These are phyloP conservation scores for Lampropteryx suffumata DNA, from an alignment of 2,888 invertebrate genomes.

Conservation along the genomic window DNA sequence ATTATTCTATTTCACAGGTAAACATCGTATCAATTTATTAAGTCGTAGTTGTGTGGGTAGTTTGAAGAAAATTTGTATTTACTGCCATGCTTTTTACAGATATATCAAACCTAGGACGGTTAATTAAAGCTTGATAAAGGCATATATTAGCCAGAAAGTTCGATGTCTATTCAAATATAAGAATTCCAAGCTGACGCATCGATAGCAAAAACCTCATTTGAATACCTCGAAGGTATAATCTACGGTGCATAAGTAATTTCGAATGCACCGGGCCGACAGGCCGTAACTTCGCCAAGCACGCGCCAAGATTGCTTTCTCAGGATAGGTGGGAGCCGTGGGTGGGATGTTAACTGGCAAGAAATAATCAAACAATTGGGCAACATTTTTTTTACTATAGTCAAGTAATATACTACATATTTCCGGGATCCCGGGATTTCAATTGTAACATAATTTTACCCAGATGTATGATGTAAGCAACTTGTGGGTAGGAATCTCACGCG, in stretches of 20 bases:
- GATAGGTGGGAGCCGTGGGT: too few relatives aligned
- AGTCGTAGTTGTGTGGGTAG: too few relatives aligned
- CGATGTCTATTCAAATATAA: conserved; percentile 22
- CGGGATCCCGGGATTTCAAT: conserved; percentile 1
- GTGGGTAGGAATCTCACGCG: conserved; percentile 1
- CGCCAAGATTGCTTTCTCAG: conserved; percentile 29
- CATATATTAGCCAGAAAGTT: background rate
- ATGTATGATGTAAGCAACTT: background rate
- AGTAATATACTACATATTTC: background rate
- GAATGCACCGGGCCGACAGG: conserved; percentile 39
- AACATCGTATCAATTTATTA: too few relatives aligned
- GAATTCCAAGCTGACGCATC: conserved; percentile 42
- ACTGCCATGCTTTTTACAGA: too few relatives aligned
- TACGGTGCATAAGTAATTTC: conserved; percentile 58
- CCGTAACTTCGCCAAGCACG: conserved; percentile 40
- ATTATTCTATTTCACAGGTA: too few relatives aligned
- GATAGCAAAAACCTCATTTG: conserved; percentile 60
- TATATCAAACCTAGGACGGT: too few relatives aligned
- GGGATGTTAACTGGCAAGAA: background rate
- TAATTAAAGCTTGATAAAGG: too few relatives aligned
- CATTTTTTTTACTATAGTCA: too few relatives aligned
- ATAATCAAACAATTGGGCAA: too few relatives aligned
- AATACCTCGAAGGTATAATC: conserved; percentile 50
- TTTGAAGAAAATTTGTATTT: too few relatives aligned
- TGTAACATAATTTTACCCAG: too few relatives aligned